phyloP scores from a whole-genome alignment of 2,888 invertebrate species.

The Cheilosia pagana region DNA sequence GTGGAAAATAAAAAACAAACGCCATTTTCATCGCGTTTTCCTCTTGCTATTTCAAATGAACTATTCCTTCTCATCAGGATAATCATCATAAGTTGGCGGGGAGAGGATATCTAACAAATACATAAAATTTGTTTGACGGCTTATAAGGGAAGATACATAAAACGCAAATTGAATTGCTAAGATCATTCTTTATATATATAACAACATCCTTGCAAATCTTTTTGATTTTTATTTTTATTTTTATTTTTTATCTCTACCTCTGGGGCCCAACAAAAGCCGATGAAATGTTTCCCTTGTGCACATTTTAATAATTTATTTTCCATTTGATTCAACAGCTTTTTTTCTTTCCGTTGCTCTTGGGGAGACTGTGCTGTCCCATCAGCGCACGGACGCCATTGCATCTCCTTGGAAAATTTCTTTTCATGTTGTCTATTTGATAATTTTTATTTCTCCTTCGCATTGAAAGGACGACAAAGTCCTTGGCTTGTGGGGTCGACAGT shows the following conservation, averaged over 20 bases:
- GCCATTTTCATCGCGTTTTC: conserved; percentile 53
- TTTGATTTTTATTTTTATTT: conserved; percentile 19
- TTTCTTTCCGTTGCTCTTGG: conserved; percentile 13
- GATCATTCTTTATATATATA: conserved; percentile 45
- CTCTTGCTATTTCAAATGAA: conserved; percentile 45
- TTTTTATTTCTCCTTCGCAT: neutral
- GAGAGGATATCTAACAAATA: conserved; percentile 24
- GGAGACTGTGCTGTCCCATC: conserved; percentile 32
- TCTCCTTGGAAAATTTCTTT: conserved; percentile 61
- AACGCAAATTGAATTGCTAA: conserved; percentile 61
- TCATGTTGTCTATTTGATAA: conserved; percentile 53
- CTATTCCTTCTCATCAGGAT: conserved; percentile 59
- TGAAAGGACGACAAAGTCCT: conserved; percentile 51
- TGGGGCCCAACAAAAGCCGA: conserved; percentile 33
- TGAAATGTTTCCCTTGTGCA: conserved; percentile 55
- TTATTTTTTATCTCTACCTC: neutral
- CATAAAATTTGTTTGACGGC: conserved; percentile 46
- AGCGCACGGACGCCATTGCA: conserved; percentile 4
- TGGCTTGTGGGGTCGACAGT: conserved; percentile 55
- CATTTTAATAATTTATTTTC: conserved; percentile 74
- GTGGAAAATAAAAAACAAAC: conserved; percentile 63
- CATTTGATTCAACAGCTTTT: conserved; percentile 53
- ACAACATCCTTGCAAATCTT: conserved; percentile 43
- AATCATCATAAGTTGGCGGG: conserved; percentile 40
- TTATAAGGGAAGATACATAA: conserved; percentile 17